Evolutionary conservation across 1,140 invertebrate genomes (phyloP), one percentile per base, ranked within the genome.

Genomic region (Rhagoletis zephyria): DNA sequence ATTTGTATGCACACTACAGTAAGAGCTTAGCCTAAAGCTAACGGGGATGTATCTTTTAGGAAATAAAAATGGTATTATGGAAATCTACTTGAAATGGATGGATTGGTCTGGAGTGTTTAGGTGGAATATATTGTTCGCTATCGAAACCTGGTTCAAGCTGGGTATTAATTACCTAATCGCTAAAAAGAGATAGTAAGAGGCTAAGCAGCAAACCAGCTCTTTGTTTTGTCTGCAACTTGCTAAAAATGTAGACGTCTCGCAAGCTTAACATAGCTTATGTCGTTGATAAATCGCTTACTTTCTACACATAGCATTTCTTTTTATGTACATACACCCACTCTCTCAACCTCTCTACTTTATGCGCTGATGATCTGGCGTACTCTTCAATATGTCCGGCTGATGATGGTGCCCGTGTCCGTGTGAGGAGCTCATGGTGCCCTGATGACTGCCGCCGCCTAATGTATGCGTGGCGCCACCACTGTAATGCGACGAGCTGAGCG

Each of bases 361-460:
- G 45, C 92, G 88, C 89, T 96, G 95, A 92, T 97, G 96, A 91
- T 97, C 96, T 1, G 96, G 96, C 7, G 96, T 97, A 48, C 96
- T 97, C 90, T 97, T 97, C 30, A 97, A 93, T 90, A 97, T 97
- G 90, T 97, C 96, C 4, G 96, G 96, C 93, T 97, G 90, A 87
- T 92, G 91, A 45, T 89, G 90, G 86, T 91, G 90, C 12, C 51
- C 45, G 48, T 88, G 88, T 10, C 86, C 77, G 59, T 90, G 89
- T 0, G 93, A 93, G 4, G 94, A 91, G n/a, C 93, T 93, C 45
- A 94, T 90, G 0, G 93, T 93, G 4, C 91, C 91, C 85, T 91
- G 91, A 74, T 93, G 91, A 88, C 92, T 89, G 89, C 91, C 88
- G 0, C 90, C 89, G 0, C 90, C 89, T 7, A 86, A 85, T n/a